phyloP scores from a whole-genome alignment of 1,140 invertebrate species.

The Hormaphis cornu region DNA sequence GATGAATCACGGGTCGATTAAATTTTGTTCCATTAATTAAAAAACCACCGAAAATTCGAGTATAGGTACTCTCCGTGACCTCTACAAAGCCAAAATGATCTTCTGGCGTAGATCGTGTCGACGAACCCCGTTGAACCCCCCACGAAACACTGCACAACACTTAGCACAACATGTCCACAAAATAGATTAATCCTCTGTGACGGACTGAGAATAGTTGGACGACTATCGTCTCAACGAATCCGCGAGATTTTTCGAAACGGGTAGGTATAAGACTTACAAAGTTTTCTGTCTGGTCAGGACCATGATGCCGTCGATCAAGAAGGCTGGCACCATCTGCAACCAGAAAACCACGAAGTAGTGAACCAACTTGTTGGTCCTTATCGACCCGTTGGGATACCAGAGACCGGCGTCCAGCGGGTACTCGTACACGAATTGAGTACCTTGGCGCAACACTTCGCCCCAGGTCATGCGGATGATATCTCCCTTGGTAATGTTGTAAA shows the following conservation, averaged over 20 bases:
- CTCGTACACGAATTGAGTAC: conserved; percentile 41
- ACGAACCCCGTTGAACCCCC: no score
- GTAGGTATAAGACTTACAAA: conserved; percentile 48
- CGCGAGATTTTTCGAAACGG: background rate
- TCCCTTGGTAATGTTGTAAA: conserved; percentile 62
- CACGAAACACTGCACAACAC: no score
- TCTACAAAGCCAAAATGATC: no score
- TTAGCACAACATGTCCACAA: no score
- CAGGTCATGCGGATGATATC: conserved; percentile 60
- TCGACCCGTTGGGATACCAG: conserved; percentile 55
- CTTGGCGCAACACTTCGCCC: conserved; percentile 47
- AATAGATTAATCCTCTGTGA: no score
- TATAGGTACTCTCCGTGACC: no score
- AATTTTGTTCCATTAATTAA: no score
- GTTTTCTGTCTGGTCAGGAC: conserved; percentile 51
- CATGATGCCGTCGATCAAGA: conserved; percentile 51
- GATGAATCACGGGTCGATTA: no score
- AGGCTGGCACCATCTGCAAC: conserved; percentile 54
- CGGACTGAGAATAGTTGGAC: no score
- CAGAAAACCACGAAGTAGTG: conserved; percentile 51
- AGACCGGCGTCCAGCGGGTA: conserved; percentile 51
- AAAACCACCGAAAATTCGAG: no score
- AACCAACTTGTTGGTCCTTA: conserved; percentile 47
- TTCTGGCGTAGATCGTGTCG: no score
- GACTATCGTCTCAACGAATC: no score